Evolutionary conservation across 2,888 invertebrate species (phyloP).

Genomic region (Cantharis rufa): DNA sequence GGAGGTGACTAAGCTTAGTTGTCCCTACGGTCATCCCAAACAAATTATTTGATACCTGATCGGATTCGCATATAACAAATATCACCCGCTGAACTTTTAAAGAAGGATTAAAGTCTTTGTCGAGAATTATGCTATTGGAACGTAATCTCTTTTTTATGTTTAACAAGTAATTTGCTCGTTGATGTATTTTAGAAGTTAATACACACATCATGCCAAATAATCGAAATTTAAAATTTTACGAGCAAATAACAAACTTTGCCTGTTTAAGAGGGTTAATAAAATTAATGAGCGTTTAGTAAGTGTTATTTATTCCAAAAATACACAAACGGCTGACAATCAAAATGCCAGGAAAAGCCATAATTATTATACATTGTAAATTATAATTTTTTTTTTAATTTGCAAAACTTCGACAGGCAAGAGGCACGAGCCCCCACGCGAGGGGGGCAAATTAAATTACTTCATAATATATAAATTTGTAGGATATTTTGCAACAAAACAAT

Average conservation of each 20-base stretch:
- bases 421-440: too few species aligned
- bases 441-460: neutral
- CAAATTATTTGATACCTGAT: conserved; percentile 32
- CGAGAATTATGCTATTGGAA: neutral
- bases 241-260: neutral
- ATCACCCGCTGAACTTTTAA: conserved; percentile 5
- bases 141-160: neutral
- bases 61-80: conserved; percentile 19
- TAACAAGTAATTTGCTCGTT: neutral
- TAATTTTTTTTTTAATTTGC: too few species aligned
- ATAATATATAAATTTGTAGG: neutral
- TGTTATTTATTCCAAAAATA: neutral
- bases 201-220: neutral
- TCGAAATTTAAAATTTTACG: neutral
- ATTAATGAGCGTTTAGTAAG: neutral
- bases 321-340: neutral
- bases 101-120: conserved; percentile 24
- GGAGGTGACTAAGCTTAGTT: conserved; percentile 24
- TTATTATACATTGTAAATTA: neutral
- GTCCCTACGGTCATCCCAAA: conserved; percentile 28
- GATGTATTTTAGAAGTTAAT: neutral
- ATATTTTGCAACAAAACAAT: neutral
- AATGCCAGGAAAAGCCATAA: neutral
- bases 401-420: too few species aligned
- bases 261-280: neutral